A percentile compares a stretch with the other conserved stretches of the same genome.
These are phyloP conservation scores for human (Homo sapiens) DNA, from an alignment of 2,113 vertebrate genomes.

Conservation along the genomic window DNA sequence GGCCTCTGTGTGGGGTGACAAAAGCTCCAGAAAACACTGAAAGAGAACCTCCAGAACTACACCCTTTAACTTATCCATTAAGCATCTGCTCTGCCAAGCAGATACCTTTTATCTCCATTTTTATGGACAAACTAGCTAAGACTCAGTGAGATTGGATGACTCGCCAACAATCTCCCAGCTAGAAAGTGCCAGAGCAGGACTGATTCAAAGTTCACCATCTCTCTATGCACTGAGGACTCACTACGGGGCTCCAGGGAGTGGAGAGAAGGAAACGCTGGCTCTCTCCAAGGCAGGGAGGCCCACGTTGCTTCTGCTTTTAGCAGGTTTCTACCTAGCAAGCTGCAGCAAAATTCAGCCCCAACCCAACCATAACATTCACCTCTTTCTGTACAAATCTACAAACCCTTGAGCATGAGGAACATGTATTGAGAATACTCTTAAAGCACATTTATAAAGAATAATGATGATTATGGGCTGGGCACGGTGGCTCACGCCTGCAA, in stretches of 20 bases:
- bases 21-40: not conserved
- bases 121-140: not conserved
- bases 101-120: not conserved
- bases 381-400: not conserved
- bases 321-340: not conserved
- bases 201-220: no score
- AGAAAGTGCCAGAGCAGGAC: not conserved
- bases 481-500: no score
- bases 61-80: not conserved
- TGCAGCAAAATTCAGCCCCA: rapidly evolving
- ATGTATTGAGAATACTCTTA: not conserved
- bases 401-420: not conserved
- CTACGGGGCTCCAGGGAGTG: rapidly evolving
- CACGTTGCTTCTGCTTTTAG: rapidly evolving
- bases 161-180: not conserved
- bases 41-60: not conserved
- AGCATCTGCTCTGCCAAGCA: not conserved
- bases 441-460: not conserved
- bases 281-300: not conserved
- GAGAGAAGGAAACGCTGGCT: no score
- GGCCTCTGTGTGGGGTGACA: not conserved
- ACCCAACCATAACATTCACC: not conserved
- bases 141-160: not conserved
- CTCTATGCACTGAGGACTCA: rapidly evolving
- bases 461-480: no score